Conservation (phyloP, 1,140 invertebrate genomes). For the Galleria mellonella region DNA sequence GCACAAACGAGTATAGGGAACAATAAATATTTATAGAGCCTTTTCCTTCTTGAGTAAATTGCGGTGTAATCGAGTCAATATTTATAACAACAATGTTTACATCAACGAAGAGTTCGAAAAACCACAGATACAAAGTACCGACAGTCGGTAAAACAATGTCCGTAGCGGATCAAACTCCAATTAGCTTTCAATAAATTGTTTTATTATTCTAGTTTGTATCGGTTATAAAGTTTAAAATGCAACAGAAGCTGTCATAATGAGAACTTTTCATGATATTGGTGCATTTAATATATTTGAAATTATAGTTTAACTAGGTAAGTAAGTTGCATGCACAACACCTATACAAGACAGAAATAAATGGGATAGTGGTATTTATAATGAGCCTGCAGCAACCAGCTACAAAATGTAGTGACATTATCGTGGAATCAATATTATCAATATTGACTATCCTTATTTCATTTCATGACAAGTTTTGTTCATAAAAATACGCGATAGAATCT, state of each 20-base stretch:
- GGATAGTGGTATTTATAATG: not conserved
- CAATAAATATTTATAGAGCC: slow-evolving; percentile 66
- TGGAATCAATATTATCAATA: not conserved
- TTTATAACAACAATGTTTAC: slow-evolving; percentile 59
- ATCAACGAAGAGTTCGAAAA: slow-evolving; percentile 32
- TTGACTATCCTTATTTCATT: slow-evolving; percentile 3
- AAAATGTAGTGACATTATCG: slow-evolving; percentile 4
- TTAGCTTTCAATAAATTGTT: slow-evolving; percentile 55
- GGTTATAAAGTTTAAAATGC: slow-evolving; percentile 31
- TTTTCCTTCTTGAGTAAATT: slow-evolving; percentile 54
- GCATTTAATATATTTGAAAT: too few species aligned
- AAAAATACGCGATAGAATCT: slow-evolving; percentile 13
- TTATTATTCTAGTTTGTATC: slow-evolving; percentile 44
- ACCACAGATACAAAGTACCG: slow-evolving; percentile 39
- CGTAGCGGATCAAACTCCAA: slow-evolving; percentile 46
- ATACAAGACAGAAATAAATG: too few species aligned
- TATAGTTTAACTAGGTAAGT: too few species aligned
- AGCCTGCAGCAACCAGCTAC: slow-evolving; percentile 1
- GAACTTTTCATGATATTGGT: too few species aligned
- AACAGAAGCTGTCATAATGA: slow-evolving; percentile 1
- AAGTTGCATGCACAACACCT: too few species aligned
- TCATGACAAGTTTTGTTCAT: slow-evolving; percentile 2
- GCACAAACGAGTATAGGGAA: slow-evolving; percentile 31
- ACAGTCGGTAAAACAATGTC: slow-evolving; percentile 30
- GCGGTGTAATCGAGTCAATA: slow-evolving; percentile 50